Percentiles rank a stretch among this genome's conserved stretches.
These are phyloP conservation scores for Serilophus lunatus DNA, from an alignment of 2,113 vertebrate genomes.

Conservation along the genomic window DNA sequence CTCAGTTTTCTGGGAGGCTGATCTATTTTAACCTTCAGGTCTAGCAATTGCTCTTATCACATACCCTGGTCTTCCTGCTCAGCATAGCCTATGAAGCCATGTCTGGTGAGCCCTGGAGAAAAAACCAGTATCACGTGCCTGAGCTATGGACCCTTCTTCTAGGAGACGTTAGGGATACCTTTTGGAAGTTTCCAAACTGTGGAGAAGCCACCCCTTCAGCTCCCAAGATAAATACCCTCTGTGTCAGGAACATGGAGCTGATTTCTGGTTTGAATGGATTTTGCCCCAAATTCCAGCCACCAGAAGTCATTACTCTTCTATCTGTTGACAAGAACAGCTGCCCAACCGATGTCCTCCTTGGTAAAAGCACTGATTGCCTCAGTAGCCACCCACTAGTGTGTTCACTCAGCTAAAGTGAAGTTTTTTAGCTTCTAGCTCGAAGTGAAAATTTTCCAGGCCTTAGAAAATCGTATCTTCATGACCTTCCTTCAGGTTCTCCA, in stretches of 20 bases:
- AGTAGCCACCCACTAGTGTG: neutral
- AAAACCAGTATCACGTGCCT: rapidly evolving
- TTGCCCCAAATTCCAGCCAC: neutral
- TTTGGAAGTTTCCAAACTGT: neutral
- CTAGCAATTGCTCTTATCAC: neutral
- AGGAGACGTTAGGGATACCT: neutral
- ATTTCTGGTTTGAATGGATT: neutral
- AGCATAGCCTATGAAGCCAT: neutral
- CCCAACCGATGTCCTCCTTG: neutral
- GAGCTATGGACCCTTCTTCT: neutral
- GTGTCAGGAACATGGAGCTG: neutral
- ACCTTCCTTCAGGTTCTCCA: neutral
- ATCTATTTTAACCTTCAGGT: neutral
- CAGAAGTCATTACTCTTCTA: neutral
- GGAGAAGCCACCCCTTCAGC: neutral
- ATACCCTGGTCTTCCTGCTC: neutral
- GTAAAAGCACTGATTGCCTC: neutral
- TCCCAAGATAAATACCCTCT: neutral
- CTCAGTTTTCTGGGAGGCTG: neutral
- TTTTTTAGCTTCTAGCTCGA: neutral
- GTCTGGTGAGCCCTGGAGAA: neutral
- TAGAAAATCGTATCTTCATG: neutral
- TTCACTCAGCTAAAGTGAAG: neutral
- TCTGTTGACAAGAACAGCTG: neutral
- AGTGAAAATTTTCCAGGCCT: neutral